Conservation (phyloP, 2,888 invertebrate genomes). For the Alloplasta piceator region DNA sequence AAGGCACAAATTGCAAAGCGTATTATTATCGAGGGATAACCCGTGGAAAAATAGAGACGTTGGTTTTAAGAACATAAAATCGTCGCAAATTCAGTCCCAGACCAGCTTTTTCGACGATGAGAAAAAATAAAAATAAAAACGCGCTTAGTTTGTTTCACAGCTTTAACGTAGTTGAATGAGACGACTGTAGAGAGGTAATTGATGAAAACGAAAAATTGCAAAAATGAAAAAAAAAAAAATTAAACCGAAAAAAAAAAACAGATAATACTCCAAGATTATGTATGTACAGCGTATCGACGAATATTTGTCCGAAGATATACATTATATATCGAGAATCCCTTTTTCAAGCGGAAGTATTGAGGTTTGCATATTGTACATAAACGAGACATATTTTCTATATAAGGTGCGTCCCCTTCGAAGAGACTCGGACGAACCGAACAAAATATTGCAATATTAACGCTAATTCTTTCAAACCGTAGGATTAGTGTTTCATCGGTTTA, state of each 20-base stretch:
- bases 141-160: slow-evolving; percentile 70
- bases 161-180: slow-evolving; percentile 66
- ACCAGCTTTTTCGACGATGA: slow-evolving; percentile 56
- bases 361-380: slow-evolving; percentile 83
- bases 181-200: slow-evolving; percentile 54
- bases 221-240: slow-evolving; percentile 28
- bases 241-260: slow-evolving; percentile 56
- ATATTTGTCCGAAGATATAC: slow-evolving; percentile 79
- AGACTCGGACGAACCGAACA: slow-evolving; percentile 79
- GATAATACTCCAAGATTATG: slow-evolving; percentile 80
- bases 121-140: slow-evolving; percentile 46
- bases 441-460: slow-evolving; percentile 83
- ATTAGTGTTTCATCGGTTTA: slow-evolving; percentile 83
- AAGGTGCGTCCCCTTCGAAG: slow-evolving; percentile 79
- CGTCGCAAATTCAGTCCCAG: slow-evolving; percentile 31
- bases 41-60: slow-evolving; percentile 33
- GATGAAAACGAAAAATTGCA: slow-evolving; percentile 13
- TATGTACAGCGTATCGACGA: slow-evolving; percentile 80
- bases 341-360: slow-evolving; percentile 80
- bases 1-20: slow-evolving; percentile 69
- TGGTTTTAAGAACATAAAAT: slow-evolving; percentile 21
- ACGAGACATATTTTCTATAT: slow-evolving; percentile 84
- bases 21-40: slow-evolving; percentile 47
- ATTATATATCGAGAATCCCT: slow-evolving; percentile 75
- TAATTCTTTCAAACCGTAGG: slow-evolving; percentile 83